Percentiles rank a stretch among this genome's conserved stretches.
These are phyloP conservation scores for Atlantisia rogersi DNA, from an alignment of 2,113 vertebrate genomes.

Conservation along the genomic window DNA sequence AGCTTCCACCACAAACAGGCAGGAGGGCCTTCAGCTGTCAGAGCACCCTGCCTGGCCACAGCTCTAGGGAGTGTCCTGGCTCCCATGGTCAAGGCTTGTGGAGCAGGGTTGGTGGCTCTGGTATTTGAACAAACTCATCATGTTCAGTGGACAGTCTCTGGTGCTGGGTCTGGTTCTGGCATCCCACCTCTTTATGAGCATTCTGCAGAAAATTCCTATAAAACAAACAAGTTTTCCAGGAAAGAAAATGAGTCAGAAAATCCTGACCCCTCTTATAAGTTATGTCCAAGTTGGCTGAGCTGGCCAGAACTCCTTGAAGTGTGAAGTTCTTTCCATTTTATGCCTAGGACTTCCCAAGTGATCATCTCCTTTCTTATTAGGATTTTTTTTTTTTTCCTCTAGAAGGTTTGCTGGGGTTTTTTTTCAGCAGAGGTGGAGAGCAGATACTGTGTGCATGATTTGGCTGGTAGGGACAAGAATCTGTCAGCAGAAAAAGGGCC, in stretches of 20 bases:
- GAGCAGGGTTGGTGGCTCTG: background rate
- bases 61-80: background rate
- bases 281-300: constrained; percentile 39
- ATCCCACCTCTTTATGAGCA: background rate
- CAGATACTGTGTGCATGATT: constrained; percentile 59
- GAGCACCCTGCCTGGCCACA: background rate
- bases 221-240: constrained; percentile 8
- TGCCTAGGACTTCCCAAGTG: background rate
- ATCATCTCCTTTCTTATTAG: background rate
- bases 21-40: background rate
- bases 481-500: constrained; percentile 72
- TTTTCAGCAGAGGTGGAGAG: background rate
- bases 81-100: background rate
- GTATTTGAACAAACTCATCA: background rate
- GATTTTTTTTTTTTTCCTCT: background rate
- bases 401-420: background rate
- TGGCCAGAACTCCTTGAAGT: constrained; percentile 54
- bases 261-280: constrained; percentile 34
- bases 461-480: constrained; percentile 70
- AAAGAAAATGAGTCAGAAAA: constrained; percentile 35
- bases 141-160: background rate
- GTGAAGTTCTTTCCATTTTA: constrained; percentile 45
- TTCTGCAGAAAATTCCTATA: background rate
- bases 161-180: background rate
- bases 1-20: background rate